A percentile compares a stretch with the other conserved stretches of the same genome.
These are phyloP conservation scores for Corythornis leucogaster DNA, from an alignment of 2,797 vertebrate species.

Conservation along the genomic window DNA sequence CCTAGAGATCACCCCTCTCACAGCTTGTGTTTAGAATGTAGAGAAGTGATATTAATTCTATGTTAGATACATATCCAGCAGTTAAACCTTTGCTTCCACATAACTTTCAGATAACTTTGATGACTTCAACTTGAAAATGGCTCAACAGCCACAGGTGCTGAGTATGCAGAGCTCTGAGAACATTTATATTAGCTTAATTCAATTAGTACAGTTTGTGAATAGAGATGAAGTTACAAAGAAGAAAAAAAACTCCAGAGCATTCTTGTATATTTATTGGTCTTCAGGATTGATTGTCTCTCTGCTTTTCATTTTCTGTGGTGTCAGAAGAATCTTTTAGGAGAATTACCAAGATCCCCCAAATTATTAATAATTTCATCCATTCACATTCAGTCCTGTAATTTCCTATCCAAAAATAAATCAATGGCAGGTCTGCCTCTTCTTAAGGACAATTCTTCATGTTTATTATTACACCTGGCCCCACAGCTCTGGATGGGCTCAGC, in stretches of 20 bases:
- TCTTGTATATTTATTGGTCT: neutral
- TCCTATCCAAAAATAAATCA: neutral
- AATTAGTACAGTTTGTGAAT: neutral
- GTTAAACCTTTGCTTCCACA: neutral
- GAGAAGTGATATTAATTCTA: neutral
- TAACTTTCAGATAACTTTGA: neutral
- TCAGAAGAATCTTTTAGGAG: neutral
- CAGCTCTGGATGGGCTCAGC: neutral
- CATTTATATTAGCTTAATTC: neutral
- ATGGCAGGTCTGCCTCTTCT: neutral
- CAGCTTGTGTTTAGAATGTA: neutral
- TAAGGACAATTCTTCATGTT: neutral
- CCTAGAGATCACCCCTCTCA: neutral
- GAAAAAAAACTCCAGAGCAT: fast-evolving
- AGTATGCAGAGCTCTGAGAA: neutral
- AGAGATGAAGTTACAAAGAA: neutral
- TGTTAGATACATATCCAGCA: neutral
- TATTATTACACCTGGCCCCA: neutral
- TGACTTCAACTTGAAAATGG: neutral
- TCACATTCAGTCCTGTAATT: neutral
- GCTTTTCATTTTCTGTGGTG: neutral
- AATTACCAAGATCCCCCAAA: neutral
- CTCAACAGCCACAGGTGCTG: neutral
- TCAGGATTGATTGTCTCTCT: neutral
- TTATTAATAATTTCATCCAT: neutral